phyloP scores from a whole-genome alignment of 1,140 invertebrate genomes.

The Aphelenchoides fujianensis region DNA sequence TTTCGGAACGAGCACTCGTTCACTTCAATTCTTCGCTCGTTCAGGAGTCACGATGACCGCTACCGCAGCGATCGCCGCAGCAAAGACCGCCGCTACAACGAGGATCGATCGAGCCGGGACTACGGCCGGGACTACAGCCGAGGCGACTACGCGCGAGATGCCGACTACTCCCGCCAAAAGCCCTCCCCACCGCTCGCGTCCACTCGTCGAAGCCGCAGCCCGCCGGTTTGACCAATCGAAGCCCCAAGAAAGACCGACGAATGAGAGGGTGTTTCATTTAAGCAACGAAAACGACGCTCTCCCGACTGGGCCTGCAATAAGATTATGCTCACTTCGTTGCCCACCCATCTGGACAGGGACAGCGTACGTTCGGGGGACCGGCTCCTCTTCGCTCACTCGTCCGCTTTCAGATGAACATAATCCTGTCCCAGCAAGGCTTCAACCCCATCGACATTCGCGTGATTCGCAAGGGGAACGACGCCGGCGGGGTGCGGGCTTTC shows the following conservation, averaged over 20 bases:
- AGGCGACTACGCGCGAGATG: not conserved
- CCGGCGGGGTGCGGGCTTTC: slow-evolving; percentile 81
- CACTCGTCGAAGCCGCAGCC: not conserved
- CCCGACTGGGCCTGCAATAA: not conserved
- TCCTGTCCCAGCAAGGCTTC: slow-evolving; percentile 48
- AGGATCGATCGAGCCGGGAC: not conserved
- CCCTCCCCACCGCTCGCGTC: not conserved
- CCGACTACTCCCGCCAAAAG: not conserved
- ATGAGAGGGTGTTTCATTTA: not conserved
- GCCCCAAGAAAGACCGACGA: too few species aligned
- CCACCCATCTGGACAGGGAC: not conserved
- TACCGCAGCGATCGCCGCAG: not conserved
- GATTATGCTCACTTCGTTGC: not conserved
- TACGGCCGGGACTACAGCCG: not conserved
- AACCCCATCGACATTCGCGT: slow-evolving; percentile 50
- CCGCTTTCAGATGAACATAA: slow-evolving; percentile 44
- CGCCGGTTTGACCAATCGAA: slow-evolving; percentile 4
- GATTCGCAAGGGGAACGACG: slow-evolving; percentile 40
- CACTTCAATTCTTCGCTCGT: not conserved
- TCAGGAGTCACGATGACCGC: not conserved
- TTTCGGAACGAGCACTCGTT: not conserved
- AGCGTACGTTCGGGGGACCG: not conserved
- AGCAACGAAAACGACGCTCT: not conserved
- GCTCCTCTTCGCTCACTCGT: too few species aligned
- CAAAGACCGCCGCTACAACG: not conserved